phyloP scores from a whole-genome alignment of 2,113 vertebrate species.

The Symphodus melops region DNA sequence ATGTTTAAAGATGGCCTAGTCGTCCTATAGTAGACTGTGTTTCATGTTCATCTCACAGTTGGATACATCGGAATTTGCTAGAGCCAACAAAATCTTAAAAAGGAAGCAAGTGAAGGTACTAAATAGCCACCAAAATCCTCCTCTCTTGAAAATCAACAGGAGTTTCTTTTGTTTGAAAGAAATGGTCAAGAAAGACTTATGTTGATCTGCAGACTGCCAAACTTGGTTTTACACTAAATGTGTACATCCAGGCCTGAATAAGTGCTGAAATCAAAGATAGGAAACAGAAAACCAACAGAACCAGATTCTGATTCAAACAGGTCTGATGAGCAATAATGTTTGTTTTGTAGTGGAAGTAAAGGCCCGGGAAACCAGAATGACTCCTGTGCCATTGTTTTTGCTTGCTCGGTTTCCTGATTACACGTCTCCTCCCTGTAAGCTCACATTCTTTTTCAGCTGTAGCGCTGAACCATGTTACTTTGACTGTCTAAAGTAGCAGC shows the following conservation, averaged over 20 bases:
- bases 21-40: not conserved
- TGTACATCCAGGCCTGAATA: not conserved
- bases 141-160: not conserved
- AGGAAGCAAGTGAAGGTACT: not conserved
- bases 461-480: slow-evolving; percentile 38
- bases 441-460: slow-evolving; percentile 61
- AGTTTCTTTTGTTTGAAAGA: slow-evolving; percentile 1
- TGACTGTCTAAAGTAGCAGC: not conserved
- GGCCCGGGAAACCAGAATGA: slow-evolving; percentile 43
- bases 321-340: slow-evolving; percentile 22
- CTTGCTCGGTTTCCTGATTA: slow-evolving; percentile 73
- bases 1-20: not conserved
- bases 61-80: not conserved
- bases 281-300: not conserved
- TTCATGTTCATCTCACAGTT: slow-evolving; percentile 13
- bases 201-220: slow-evolving; percentile 6
- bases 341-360: slow-evolving; percentile 18
- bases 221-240: not conserved
- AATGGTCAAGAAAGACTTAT: not conserved
- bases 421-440: slow-evolving; percentile 56
- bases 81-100: not conserved
- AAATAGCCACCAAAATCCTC: not conserved
- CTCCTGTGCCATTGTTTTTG: slow-evolving; percentile 67
- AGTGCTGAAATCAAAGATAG: not conserved
- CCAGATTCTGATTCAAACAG: too few relatives aligned